Conservation (phyloP, 2,797 vertebrate species). For the Dendrocincla fuliginosa region DNA sequence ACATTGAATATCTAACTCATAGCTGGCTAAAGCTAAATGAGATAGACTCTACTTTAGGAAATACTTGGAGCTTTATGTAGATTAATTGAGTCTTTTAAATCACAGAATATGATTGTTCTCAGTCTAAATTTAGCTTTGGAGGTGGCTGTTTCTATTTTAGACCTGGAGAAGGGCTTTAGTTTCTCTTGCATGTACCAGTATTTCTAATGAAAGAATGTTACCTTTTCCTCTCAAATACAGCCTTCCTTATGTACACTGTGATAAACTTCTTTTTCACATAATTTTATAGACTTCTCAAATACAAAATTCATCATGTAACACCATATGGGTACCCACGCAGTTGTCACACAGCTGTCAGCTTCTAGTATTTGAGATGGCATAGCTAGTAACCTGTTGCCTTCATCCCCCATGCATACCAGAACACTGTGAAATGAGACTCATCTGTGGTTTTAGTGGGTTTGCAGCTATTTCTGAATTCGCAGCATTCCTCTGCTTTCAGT, state of each 20-base stretch:
- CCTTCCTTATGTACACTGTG: not conserved
- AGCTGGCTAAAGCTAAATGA: not conserved
- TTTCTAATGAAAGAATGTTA: constrained; percentile 30
- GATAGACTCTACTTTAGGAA: not conserved
- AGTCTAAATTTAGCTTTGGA: constrained; percentile 13
- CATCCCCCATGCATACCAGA: not conserved
- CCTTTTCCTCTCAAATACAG: constrained; percentile 22
- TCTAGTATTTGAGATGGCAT: constrained; percentile 23
- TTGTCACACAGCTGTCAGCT: constrained; percentile 65
- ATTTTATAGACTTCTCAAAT: constrained; percentile 31
- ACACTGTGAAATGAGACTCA: not conserved
- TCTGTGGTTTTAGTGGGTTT: constrained; percentile 16
- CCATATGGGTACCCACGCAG: constrained; percentile 55
- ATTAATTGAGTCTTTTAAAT: not conserved
- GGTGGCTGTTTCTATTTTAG: not conserved
- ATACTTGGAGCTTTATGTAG: not conserved
- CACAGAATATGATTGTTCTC: not conserved
- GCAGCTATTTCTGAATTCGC: constrained; percentile 37
- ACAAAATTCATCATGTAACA: constrained; percentile 8
- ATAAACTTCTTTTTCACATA: not conserved
- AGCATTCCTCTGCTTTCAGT: not conserved
- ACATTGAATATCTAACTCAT: not conserved
- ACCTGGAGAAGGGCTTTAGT: not conserved
- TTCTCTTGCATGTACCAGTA: not conserved
- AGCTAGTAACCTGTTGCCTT: constrained; percentile 49